Evolutionary conservation across 2,888 invertebrate species (phyloP), one percentile per base, ranked within the genome.

Genomic region (Eupelmus urozonus): DNA sequence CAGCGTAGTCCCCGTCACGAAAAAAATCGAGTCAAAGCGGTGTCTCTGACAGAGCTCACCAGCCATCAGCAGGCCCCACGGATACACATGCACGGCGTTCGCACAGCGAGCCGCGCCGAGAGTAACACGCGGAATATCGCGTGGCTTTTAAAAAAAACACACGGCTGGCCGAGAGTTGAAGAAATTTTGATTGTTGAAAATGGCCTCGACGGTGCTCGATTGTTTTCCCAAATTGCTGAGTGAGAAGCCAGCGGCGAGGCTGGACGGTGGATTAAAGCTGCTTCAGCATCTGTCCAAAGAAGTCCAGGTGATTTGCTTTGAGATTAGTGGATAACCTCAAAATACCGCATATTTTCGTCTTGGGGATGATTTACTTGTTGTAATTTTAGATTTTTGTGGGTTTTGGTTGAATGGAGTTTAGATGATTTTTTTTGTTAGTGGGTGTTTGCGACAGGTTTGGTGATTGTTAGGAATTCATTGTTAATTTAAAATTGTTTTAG

Each of bases 191-290:
- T 13, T 51, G 25, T 23, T 11, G 40, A 87, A 82, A 80, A 85
- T 88, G 85, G 85, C 84, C 78, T 86, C 86, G 49, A 88, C 89
- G 27, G 85, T 91, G 71, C 85, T 92, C 34, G 91, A 92, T 80
- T 88, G 87, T 81, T 92, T 92, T 83, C 83, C 88, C 0, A 90
- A 90, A 82, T 82, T 92, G 66, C 87, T 87, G 11, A 87, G 87
- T 55, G 87, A 88, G 62, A 87, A 89, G n/a, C n/a, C n/a, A n/a
- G n/a, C n/a, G n/a, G n/a, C n/a, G n/a, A n/a, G 92, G 74, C 72
- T 91, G 7, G 88, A 90, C 77, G 90, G 90, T 76, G 90, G 90
- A 27, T 75, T 88, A 5, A 84, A 85, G 77, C 84, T 92, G 67
- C 78, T 92, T 23, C 89, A 88, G 81, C 87, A 92, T 84, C 85